These are phyloP conservation scores for Helicoverpa assulta DNA, from an alignment of 2,888 invertebrate species.

Conservation along the genomic window DNA sequence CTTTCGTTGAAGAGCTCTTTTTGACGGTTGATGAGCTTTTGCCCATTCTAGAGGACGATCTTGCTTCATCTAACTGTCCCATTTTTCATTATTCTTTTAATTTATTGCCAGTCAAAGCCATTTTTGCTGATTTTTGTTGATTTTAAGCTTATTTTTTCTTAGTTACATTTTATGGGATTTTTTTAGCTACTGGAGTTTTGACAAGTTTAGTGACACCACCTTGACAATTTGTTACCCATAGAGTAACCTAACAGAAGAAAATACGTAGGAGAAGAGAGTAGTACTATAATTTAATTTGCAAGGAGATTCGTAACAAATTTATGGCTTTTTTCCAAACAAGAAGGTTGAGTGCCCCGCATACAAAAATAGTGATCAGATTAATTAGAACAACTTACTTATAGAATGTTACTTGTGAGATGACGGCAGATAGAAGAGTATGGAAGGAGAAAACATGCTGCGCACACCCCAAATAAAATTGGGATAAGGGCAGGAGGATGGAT, in stretches of 20 bases:
- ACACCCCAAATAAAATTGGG: too few species aligned
- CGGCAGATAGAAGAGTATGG: too few species aligned
- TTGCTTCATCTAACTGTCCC: slow-evolving; percentile 66
- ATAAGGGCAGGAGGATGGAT: too few species aligned
- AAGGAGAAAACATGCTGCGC: too few species aligned
- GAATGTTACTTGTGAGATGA: too few species aligned
- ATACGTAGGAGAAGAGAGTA: background rate
- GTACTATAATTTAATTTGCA: background rate
- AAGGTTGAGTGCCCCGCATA: too few species aligned
- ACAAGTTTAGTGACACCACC: slow-evolving; percentile 25
- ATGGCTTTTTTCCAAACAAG: background rate
- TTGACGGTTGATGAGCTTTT: slow-evolving; percentile 63
- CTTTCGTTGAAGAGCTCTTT: slow-evolving; percentile 48
- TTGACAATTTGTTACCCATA: slow-evolving; percentile 20
- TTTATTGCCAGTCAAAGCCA: slow-evolving; percentile 7
- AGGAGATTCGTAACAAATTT: slow-evolving; percentile 6
- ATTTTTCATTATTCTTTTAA: slow-evolving; percentile 53
- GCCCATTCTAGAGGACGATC: slow-evolving; percentile 65
- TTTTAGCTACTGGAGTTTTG: slow-evolving; percentile 16
- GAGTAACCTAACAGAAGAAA: slow-evolving; percentile 11
- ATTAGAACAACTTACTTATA: too few species aligned
- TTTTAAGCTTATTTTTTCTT: background rate
- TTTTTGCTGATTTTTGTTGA: slow-evolving; percentile 14
- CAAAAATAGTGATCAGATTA: too few species aligned
- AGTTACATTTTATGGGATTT: slow-evolving; percentile 31